Percentiles rank a stretch among this genome's conserved stretches.
phyloP scores from a whole-genome alignment of 2,797 vertebrate genomes.

The Xiphophorus birchmanni region DNA sequence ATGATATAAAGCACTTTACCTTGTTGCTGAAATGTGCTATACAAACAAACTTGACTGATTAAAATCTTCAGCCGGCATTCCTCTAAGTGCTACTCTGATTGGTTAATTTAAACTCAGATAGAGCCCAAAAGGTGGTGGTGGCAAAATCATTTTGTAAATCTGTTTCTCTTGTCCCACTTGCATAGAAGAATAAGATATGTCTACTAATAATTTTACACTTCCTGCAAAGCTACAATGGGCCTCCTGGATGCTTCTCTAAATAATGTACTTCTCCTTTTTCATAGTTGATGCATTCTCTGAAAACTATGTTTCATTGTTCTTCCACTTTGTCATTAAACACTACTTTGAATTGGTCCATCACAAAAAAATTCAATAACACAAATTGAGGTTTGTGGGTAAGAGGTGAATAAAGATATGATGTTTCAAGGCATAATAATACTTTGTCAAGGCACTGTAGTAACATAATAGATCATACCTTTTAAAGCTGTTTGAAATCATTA shows the following conservation, averaged over 20 bases:
- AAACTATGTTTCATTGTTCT: background rate
- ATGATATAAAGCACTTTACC: too few species aligned
- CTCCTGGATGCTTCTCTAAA: background rate
- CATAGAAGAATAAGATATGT: background rate
- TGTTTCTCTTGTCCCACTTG: background rate
- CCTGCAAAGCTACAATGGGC: background rate
- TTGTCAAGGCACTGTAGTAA: conserved; percentile 5
- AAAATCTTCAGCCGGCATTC: background rate
- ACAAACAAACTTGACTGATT: background rate
- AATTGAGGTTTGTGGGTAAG: background rate
- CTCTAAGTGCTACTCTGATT: conserved; percentile 4
- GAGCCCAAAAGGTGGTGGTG: background rate
- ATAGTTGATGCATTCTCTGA: background rate
- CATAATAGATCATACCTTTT: conserved; percentile 58
- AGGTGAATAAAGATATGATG: background rate
- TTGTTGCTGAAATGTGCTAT: too few species aligned
- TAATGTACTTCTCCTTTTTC: background rate
- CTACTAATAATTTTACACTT: background rate
- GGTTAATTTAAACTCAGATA: background rate
- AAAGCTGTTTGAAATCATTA: conserved; percentile 40
- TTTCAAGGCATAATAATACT: background rate
- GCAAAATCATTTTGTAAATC: background rate
- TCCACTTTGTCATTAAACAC: background rate
- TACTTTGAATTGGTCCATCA: background rate
- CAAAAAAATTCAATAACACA: background rate